Evolutionary conservation across 2,113 vertebrate species (phyloP), one percentile per base, ranked within the genome.

Genomic region (Lophura nycthemera): DNA sequence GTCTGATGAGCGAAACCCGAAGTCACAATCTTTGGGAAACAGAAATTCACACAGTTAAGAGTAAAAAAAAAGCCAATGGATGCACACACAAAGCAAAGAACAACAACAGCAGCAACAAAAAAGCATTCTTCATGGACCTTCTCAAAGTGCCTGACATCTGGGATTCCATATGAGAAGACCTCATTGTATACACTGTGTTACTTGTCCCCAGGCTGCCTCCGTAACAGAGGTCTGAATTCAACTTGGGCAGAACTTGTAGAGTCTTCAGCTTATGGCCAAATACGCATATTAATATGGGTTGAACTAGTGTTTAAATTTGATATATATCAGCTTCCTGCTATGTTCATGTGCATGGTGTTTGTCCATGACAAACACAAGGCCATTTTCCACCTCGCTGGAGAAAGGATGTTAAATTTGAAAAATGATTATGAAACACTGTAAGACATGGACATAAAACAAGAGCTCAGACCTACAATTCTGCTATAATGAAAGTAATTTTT

Each of bases 1-100:
- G 64, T 78, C 34, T 72, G 90, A 74, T 65, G 38, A 93, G 32
- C 32, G 86, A 96, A 93, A 66, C 18, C 43, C 76, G 63, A 85
- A 85, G 6, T 75, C 79, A 66, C 40, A 67, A 2, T 72, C 73
- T 74, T 83, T 88, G 47, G 56, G 67, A 91, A 86, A 12, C 12
- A 70, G 45, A 83, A 74, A 27, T 86, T 78, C 36, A 64, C 4
- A n/a, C 12, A 13, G 19, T 11, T 64, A 60, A 74, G 48, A 84
- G 76, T 13, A 91, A 87, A 32, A 57, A 32, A 32, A 6, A n/a
- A 20, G 42, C 22, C 54, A 10, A 22, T 15, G 16, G 29, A 32
- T 54, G 52, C 9, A 18, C 54, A 32, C 54, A 56, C 29, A 56
- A 32, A 56, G 10, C 54, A 17, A 36, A 34, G 13, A 36, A 61